phyloP scores from a whole-genome alignment of 2,888 invertebrate genomes.

The Drosophila lutescens region DNA sequence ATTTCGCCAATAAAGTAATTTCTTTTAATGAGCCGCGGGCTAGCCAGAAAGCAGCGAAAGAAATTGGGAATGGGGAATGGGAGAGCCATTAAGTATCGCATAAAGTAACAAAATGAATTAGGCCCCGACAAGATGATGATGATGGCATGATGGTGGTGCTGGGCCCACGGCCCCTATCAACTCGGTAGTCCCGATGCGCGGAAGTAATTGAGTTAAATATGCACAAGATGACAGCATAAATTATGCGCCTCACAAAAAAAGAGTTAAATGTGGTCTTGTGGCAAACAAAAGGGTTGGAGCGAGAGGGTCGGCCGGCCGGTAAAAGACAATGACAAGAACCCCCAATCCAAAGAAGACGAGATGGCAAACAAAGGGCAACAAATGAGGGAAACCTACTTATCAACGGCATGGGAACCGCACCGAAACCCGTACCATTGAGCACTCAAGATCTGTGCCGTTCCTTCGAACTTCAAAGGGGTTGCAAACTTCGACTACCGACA shows the following conservation, averaged over 20 bases:
- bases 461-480: slow-evolving; percentile 52
- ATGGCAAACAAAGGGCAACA: slow-evolving; percentile 54
- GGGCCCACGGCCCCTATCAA: slow-evolving; percentile 63
- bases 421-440: slow-evolving; percentile 20
- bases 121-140: slow-evolving; percentile 57
- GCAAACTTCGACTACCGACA: slow-evolving; percentile 42
- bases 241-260: slow-evolving; percentile 63
- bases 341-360: slow-evolving; percentile 1
- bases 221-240: slow-evolving; percentile 79
- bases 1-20: slow-evolving; percentile 76
- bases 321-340: slow-evolving; percentile 46
- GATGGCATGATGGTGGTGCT: slow-evolving; percentile 45
- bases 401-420: slow-evolving; percentile 59
- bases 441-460: slow-evolving; percentile 34
- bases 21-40: slow-evolving; percentile 72
- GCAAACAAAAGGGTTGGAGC: slow-evolving; percentile 50
- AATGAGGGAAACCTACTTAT: slow-evolving; percentile 61
- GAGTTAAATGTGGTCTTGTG: slow-evolving; percentile 75
- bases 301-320: slow-evolving; percentile 17
- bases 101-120: slow-evolving; percentile 75
- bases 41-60: slow-evolving; percentile 28
- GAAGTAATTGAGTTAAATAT: slow-evolving; percentile 79
- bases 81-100: slow-evolving; percentile 63
- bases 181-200: slow-evolving; percentile 60
- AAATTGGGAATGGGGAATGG: slow-evolving; percentile 22